Evolutionary conservation across 2,888 invertebrate species (phyloP), one percentile per base, ranked within the genome.

Genomic region (Chromoteleia sp.): DNA sequence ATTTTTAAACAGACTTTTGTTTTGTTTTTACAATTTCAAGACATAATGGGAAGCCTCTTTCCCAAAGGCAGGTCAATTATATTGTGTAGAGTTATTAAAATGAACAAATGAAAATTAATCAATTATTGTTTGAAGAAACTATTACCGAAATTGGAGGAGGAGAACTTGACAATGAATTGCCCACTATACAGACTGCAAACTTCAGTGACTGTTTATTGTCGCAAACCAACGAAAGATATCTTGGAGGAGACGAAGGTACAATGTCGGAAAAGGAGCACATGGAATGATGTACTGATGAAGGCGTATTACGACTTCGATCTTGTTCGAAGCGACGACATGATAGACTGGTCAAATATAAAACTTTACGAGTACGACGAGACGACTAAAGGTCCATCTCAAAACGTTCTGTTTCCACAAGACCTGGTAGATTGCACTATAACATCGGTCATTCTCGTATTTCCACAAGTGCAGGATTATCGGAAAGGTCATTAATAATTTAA

Each of bases 111-210:
- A 36, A 36, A 8, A 36, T 10, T 36, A 4, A 25, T 25, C 2
- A 25, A 25, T 4, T 25, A 25, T 4, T 25, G 6, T 25, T 25
- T 65, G 4, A 6, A 67, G 67, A 67, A 67, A 67, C 54, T 67
- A 0, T 67, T 67, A 15, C 67, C 67, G 17, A 67, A 30, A 54
- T 43, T 67, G 8, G 36, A 67, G 14, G 41, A 54, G 25, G 67
- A 67, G 7, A 67, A 67, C 14, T 54, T 15, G 17, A 29, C 12
- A 15, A 54, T 10, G 25, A 67, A 3, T 14, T 43, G 12, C 25
- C 17, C 19, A 29, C 4, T 15, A 2, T 21, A 12, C 0, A 43
- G 17, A 14, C 14, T 3, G 1, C 1, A 0, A 15, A n/a, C 1
- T 10, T 21, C 15, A 12, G 8, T 73, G 4, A 73, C n/a, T 1